Evolutionary conservation across 2,888 invertebrate genomes (phyloP), one percentile per base, ranked within the genome.

Genomic region (Margaritifera margaritifera): DNA sequence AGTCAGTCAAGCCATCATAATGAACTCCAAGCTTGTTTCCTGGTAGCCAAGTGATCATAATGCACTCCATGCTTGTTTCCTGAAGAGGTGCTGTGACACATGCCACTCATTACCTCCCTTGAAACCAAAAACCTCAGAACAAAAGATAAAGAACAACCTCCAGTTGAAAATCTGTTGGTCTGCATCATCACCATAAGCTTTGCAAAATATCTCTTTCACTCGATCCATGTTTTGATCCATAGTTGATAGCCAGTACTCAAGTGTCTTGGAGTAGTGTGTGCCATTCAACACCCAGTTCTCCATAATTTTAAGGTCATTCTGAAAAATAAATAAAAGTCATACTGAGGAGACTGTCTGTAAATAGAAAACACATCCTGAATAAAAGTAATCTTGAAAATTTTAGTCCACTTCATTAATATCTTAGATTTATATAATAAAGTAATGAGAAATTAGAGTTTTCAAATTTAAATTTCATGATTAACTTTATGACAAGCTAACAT

Each of bases 71-170:
- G 79, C 62, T 59, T 84, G 79, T 64, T 84, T 86, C 52, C 71
- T 80, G 68, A 87, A 86, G 64, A 86, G 71, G 69, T 85, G 83
- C 52, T 81, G 80, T 2, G 83, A 79, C 5, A 86, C 78, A 62
- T 80, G 80, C 86, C 86, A 87, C 58, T 87, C 84, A 72, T 85
- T 87, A n/a, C 86, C 86, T 57, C 74, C 73, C n/a, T 75, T 78
- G 65, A 75, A 85, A 1, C 82, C 83, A 74, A 87, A 87, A 54
- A 84, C 84, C 71, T 87, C 86, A 0, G 84, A 84, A 75, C 85
- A 86, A 67, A 85, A 86, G 52, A 86, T 86, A 66, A 84, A 86
- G 74, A 86, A 86, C 19, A 85, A 69, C 58, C 86, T 71, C 84
- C 84, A 86, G 69, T 86, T 86, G 68, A 84, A 84, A 50, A 84